These are phyloP conservation scores for Sphenodon punctatus DNA, from an alignment of 2,797 vertebrate genomes.

Conservation along the genomic window DNA sequence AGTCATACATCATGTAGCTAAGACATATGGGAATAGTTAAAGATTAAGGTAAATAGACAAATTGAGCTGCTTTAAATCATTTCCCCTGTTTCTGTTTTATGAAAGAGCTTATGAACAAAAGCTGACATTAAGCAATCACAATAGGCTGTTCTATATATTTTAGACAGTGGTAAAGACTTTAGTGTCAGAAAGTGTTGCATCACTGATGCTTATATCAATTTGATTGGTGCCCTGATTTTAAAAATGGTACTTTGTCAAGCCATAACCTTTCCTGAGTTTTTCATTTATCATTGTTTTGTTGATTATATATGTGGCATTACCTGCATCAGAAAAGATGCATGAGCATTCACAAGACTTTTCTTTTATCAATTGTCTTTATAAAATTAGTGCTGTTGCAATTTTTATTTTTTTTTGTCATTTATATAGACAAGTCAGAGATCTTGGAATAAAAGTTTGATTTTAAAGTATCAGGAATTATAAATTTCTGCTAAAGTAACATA, in stretches of 20 bases:
- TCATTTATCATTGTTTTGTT: slow-evolving; percentile 91
- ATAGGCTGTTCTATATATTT: slow-evolving; percentile 81
- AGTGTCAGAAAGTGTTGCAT: slow-evolving; percentile 81
- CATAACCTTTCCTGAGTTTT: slow-evolving; percentile 81
- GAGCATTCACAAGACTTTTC: slow-evolving; percentile 72
- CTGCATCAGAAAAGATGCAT: slow-evolving; percentile 73
- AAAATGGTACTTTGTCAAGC: slow-evolving; percentile 84
- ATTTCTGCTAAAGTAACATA: slow-evolving; percentile 33
- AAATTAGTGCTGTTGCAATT: slow-evolving; percentile 70
- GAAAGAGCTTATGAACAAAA: slow-evolving; percentile 81
- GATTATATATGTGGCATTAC: slow-evolving; percentile 79
- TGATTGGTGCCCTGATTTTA: slow-evolving; percentile 82
- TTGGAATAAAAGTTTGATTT: slow-evolving; percentile 54
- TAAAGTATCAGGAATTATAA: slow-evolving; percentile 34
- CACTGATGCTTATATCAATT: slow-evolving; percentile 76
- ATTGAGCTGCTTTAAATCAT: slow-evolving; percentile 85
- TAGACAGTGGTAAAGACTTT: slow-evolving; percentile 82
- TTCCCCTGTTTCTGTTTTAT: slow-evolving; percentile 79
- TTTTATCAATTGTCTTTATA: slow-evolving; percentile 71
- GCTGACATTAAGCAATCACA: slow-evolving; percentile 82
- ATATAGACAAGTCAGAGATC: slow-evolving; percentile 49
- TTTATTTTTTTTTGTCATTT: slow-evolving; percentile 6
- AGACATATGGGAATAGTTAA: slow-evolving; percentile 84
- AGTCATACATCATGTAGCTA: slow-evolving; percentile 81
- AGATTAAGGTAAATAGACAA: slow-evolving; percentile 86